Conservation (phyloP, 2,888 invertebrate species). For the Pollenia labialis region DNA sequence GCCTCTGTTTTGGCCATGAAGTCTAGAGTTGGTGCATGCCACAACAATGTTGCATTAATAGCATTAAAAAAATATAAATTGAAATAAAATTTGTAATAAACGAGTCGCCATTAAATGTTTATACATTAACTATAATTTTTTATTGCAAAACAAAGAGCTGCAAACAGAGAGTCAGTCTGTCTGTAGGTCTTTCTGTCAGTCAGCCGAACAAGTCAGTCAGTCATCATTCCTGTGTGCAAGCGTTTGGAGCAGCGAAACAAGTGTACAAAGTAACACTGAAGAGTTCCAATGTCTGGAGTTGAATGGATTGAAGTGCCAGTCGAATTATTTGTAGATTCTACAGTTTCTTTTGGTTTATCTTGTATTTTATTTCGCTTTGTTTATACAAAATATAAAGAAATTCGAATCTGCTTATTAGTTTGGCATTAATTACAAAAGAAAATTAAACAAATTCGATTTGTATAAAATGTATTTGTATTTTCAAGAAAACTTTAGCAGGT, state of each 20-base stretch:
- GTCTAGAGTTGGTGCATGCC: slow-evolving; percentile 54
- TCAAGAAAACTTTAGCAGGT: not conserved
- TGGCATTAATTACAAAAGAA: not conserved
- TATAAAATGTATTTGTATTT: not conserved
- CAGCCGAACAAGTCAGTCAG: not conserved
- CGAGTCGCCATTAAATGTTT: slow-evolving; percentile 84
- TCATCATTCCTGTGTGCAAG: not conserved
- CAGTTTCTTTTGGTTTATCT: not conserved
- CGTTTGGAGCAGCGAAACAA: not conserved
- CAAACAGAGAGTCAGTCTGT: slow-evolving; percentile 35
- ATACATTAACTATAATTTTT: slow-evolving; percentile 83
- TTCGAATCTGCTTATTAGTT: not conserved
- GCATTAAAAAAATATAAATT: slow-evolving; percentile 76
- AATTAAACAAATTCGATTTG: slow-evolving; percentile 21
- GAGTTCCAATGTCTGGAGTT: slow-evolving; percentile 56
- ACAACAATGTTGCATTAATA: slow-evolving; percentile 73
- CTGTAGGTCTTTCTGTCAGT: not conserved
- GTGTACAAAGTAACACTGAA: slow-evolving; percentile 32
- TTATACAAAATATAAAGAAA: slow-evolving; percentile 31
- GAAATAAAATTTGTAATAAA: slow-evolving; percentile 84
- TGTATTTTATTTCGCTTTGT: not conserved
- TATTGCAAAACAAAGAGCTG: slow-evolving; percentile 65
- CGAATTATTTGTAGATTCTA: slow-evolving; percentile 21
- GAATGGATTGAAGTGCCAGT: slow-evolving; percentile 5
- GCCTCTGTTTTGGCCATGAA: slow-evolving; percentile 65